Evolutionary conservation across 2,888 invertebrate species (phyloP), one percentile per base, ranked within the genome.

Genomic region (Sclerodermus sp.): DNA sequence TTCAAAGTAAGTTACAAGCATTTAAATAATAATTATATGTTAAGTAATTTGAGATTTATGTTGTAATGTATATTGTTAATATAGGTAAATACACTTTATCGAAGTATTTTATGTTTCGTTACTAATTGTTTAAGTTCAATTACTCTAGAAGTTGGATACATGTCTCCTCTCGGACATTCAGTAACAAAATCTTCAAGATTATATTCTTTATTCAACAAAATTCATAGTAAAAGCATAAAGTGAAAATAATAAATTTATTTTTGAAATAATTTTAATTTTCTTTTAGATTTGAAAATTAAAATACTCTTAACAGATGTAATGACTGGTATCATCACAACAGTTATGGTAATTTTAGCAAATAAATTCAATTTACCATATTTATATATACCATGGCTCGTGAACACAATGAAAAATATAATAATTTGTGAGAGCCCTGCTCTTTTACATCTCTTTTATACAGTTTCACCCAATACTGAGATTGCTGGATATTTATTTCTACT

Each of bases 361-460:
- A 58, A 57, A 17, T 64, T 64, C 29, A 47, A 46, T 8, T 50
- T 61, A 13, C 73, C 73, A 13, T 69, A 72, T 53, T 54, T 72
- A 12, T 68, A 71, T 44, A 31, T 70, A 12, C 72, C 72, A 5
- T 72, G 72, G 72, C 42, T 72, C 18, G 49, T 67, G 17, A 66
- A 67, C 40, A 71, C 72, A 15, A 53, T 70, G 29, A 58, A 56
- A 51, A 73, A 69, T 45, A 66, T 72, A 53, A 47, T 45, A 10
- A 42, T 69, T 36, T 58, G 52, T 47, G 71, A 72, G 55, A 70
- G 63, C 32, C 70, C 68, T 15, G 53, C 70, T 6, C 47, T 72
- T 44, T 44, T 67, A 1, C 55, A 45, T 14, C 52, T 70, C 23
- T 55, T 60, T 15, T 53, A 60, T 15, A 53, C 48, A 6, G 52